Base-by-base conservation (phyloP, 2,113 vertebrate species). In the Arenaria interpres region DNA sequence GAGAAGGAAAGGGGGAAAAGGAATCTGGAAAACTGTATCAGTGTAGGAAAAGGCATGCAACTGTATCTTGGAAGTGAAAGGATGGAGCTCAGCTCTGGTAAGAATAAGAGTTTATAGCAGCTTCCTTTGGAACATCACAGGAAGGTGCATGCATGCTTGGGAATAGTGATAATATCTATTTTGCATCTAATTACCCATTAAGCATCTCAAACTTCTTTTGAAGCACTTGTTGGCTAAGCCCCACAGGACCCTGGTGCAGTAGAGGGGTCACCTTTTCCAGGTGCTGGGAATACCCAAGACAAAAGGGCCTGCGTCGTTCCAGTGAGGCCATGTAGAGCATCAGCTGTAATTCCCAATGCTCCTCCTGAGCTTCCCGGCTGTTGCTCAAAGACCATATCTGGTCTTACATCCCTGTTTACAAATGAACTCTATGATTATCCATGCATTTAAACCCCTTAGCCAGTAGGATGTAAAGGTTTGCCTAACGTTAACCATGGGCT, bases 261-360 rank as follows among this genome's bases (percentile, higher is more conserved):
- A 41, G 57, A 50, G 16, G 21, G 53, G 11, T 30, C 30, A 30
- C 12, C 30, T 82, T 87, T 72, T 35, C 33, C 64, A 75, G 9
- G 56, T 56, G 8, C 8, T 7, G 12, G 37, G 24, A 91, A 48
- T 41, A 19, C 22, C 17, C 17, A 45, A 64, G 22, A 50, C 18
- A 54, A 69, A 73, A 60, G 15, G 9, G 16, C 5, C 5, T 9
- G 2, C 5, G 8, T 54, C 0, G 0, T 33, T 75, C 0, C 1
- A 74, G 14, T 3, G 14, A 68, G 45, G 9, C 12, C 35, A 11
- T 0, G 9, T 11, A 37, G 30, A 90, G 8, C 5, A 9, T 19
- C 46, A 30, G 25, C 25, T 75, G 27, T 67, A 67, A 62, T 53
- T 9, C n/a, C 20, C 76, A 66, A 67, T 30, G 24, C 13, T 0